Conservation (phyloP, 30 jellyfish, hydroid and myxozoan genomes). For the Sanderia malayensis region DNA sequence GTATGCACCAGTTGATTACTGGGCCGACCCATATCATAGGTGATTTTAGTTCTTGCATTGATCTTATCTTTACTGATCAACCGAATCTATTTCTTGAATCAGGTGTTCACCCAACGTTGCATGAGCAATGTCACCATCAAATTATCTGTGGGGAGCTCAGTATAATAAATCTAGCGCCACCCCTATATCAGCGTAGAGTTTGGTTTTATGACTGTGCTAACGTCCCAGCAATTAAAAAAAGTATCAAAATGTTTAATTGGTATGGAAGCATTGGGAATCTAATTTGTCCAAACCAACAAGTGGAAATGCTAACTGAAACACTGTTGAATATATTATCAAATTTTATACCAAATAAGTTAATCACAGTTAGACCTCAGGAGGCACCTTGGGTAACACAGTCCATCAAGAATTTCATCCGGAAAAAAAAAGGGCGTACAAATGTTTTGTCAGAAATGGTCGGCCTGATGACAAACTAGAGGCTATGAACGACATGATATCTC, state of each 20-base stretch:
- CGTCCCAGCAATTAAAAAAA: slow-evolving; percentile 3
- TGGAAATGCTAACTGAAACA: slow-evolving; percentile 29
- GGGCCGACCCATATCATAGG: slow-evolving; percentile 44
- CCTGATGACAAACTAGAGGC: slow-evolving; percentile 29
- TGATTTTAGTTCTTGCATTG: slow-evolving; percentile 28
- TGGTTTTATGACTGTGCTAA: slow-evolving; percentile 38
- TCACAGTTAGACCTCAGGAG: slow-evolving; percentile 27
- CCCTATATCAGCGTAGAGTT: slow-evolving; percentile 19
- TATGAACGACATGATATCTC: slow-evolving; percentile 12
- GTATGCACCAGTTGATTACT: slow-evolving; percentile 10
- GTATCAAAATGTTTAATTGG: slow-evolving; percentile 30
- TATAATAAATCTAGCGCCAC: slow-evolving; percentile 26
- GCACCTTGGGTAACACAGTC: slow-evolving; percentile 50
- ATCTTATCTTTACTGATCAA: slow-evolving; percentile 33
- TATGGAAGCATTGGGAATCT: not conserved
- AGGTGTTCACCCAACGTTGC: slow-evolving; percentile 6
- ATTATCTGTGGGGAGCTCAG: slow-evolving; percentile 14
- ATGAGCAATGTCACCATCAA: slow-evolving; percentile 18
- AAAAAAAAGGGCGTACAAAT: slow-evolving; percentile 28
- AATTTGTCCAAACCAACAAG: slow-evolving; percentile 31
- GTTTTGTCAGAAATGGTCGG: slow-evolving; percentile 36
- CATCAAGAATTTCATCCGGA: slow-evolving; percentile 30
- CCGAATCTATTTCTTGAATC: slow-evolving; percentile 43
- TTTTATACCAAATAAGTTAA: slow-evolving; percentile 38
- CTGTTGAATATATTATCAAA: slow-evolving; percentile 31